Conservation (phyloP, 2,113 vertebrate species). For the Oryzias javanicus region DNA sequence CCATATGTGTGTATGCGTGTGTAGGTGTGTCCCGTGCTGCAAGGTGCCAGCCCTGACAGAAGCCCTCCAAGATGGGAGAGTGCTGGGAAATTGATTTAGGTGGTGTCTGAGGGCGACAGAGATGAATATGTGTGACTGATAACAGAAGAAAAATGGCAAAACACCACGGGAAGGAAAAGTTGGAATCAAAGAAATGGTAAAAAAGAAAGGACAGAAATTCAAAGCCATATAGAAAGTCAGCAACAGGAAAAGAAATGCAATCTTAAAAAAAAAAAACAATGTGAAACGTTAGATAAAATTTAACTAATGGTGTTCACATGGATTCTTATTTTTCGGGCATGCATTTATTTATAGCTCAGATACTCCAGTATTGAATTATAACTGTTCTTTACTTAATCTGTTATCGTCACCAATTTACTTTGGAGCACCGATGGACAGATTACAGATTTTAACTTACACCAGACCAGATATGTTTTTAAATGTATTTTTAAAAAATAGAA, state of each 20-base stretch:
- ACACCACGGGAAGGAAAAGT: constrained; percentile 47
- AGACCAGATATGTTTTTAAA: too few species aligned
- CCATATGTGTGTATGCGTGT: constrained; percentile 5
- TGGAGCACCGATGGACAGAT: too few species aligned
- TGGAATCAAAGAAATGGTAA: constrained; percentile 28
- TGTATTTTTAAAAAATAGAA: too few species aligned
- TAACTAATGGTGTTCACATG: too few species aligned
- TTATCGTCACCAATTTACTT: too few species aligned
- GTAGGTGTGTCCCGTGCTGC: constrained; percentile 48
- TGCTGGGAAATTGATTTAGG: constrained; percentile 72
- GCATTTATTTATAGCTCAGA: too few species aligned
- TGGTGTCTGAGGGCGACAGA: constrained; percentile 61
- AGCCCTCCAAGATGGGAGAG: constrained; percentile 57
- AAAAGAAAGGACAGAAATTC: not conserved
- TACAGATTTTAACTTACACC: too few species aligned
- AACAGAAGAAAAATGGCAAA: constrained; percentile 62
- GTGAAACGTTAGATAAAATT: too few species aligned
- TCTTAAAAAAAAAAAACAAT: not conserved
- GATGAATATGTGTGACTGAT: constrained; percentile 71
- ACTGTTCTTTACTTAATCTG: too few species aligned
- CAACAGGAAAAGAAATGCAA: not conserved
- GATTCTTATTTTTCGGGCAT: too few species aligned
- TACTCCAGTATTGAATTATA: too few species aligned
- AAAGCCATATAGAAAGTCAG: not conserved
- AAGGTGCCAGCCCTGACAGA: constrained; percentile 60